These are phyloP conservation scores for Steatornis caripensis DNA, from an alignment of 2,113 vertebrate species.

Conservation along the genomic window DNA sequence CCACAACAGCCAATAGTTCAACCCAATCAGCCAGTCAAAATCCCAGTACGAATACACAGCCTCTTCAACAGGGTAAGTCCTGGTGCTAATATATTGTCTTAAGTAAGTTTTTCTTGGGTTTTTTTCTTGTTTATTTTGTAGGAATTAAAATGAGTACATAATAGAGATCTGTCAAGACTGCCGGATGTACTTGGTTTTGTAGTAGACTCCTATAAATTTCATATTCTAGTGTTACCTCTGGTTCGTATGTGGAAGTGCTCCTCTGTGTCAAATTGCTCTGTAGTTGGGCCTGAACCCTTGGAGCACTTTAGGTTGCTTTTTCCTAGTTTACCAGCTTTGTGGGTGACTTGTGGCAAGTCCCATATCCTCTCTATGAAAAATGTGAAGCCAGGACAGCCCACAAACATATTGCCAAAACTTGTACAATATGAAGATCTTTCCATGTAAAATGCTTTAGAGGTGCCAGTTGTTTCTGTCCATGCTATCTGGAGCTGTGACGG, in stretches of 20 bases:
- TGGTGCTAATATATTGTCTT: background rate
- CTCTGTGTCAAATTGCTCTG: background rate
- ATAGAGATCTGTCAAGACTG: background rate
- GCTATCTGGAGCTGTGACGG: background rate
- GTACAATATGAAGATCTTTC: background rate
- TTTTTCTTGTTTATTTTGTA: background rate
- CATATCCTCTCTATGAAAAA: background rate
- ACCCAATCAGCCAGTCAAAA: slow-evolving; percentile 77
- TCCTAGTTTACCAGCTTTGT: background rate
- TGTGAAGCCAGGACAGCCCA: background rate
- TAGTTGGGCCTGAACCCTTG: background rate
- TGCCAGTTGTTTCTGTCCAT: background rate
- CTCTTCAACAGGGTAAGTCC: slow-evolving; percentile 87
- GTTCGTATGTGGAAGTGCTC: background rate
- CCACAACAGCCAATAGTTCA: slow-evolving; percentile 84
- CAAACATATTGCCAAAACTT: background rate
- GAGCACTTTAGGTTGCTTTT: background rate
- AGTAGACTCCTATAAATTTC: background rate
- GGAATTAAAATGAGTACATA: background rate
- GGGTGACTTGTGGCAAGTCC: background rate
- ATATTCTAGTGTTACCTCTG: background rate
- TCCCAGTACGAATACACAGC: slow-evolving; percentile 84
- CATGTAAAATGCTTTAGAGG: background rate
- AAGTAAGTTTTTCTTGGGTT: background rate
- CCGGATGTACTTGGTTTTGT: background rate